Conservation (phyloP, 2,113 vertebrate genomes). For the Cynopterus brachyotis region DNA sequence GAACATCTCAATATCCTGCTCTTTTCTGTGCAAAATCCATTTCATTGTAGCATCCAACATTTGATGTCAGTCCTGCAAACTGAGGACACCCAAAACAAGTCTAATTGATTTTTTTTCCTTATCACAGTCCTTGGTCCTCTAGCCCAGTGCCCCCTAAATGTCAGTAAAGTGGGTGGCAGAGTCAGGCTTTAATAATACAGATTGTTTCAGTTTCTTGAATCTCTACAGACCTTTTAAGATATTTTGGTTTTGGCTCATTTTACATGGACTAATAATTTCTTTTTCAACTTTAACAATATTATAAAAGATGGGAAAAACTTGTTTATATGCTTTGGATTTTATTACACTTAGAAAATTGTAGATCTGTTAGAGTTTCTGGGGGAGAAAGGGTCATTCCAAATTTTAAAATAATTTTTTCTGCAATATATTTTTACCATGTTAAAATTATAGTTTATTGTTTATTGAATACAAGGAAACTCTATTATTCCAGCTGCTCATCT, state of each 20-base stretch:
- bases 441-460: neutral
- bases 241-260: neutral
- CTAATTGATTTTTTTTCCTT: neutral
- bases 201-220: neutral
- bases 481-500: neutral
- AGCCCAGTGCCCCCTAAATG: neutral
- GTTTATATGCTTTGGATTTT: neutral
- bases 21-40: neutral
- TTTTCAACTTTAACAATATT: neutral
- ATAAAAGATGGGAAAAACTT: neutral
- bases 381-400: neutral
- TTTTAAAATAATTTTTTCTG: conserved; percentile 34
- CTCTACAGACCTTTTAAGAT: neutral
- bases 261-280: neutral
- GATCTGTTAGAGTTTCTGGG: neutral
- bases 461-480: neutral
- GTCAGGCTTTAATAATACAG: neutral
- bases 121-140: too few species aligned
- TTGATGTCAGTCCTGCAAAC: neutral
- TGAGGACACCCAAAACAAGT: neutral
- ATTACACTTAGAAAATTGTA: neutral
- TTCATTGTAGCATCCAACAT: neutral
- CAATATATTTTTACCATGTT: neutral
- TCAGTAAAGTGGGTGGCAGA: neutral
- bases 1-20: neutral